Percentiles rank a stretch among this genome's conserved stretches.
These are phyloP conservation scores for Phoxinus dragarum DNA, from an alignment of 2,797 vertebrate species.

Conservation along the genomic window DNA sequence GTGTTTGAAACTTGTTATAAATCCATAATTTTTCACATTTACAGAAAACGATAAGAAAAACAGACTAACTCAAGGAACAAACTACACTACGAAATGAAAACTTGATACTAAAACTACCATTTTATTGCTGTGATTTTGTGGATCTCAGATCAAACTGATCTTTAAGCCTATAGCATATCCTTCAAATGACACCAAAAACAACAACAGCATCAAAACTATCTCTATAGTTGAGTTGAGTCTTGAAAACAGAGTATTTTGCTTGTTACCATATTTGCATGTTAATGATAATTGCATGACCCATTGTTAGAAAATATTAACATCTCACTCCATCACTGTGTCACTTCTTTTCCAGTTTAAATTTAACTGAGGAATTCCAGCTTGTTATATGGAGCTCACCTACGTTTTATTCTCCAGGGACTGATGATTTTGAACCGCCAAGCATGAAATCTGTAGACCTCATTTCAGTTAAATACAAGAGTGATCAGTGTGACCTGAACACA, in stretches of 20 bases:
- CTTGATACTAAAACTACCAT: neutral
- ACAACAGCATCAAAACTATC: neutral
- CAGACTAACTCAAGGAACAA: neutral
- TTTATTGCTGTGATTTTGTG: neutral
- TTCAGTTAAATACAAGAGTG: neutral
- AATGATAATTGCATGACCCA: neutral
- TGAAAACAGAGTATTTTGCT: neutral
- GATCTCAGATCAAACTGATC: neutral
- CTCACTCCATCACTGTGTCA: neutral
- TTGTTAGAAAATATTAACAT: neutral
- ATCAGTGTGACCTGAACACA: conserved; percentile 24
- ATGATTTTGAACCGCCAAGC: conserved; percentile 58
- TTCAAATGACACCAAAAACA: neutral
- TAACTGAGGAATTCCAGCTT: neutral
- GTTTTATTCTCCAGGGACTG: conserved; percentile 62
- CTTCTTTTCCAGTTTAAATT: neutral
- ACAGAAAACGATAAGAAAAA: neutral
- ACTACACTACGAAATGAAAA: no score
- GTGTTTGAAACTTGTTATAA: neutral
- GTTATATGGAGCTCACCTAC: neutral
- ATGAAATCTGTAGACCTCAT: conserved; percentile 52
- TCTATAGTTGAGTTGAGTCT: neutral
- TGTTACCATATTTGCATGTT: neutral
- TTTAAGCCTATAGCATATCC: neutral
- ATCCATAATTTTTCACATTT: neutral